Conservation (phyloP, 2,888 invertebrate genomes). For the Napeogenes sylphis region DNA sequence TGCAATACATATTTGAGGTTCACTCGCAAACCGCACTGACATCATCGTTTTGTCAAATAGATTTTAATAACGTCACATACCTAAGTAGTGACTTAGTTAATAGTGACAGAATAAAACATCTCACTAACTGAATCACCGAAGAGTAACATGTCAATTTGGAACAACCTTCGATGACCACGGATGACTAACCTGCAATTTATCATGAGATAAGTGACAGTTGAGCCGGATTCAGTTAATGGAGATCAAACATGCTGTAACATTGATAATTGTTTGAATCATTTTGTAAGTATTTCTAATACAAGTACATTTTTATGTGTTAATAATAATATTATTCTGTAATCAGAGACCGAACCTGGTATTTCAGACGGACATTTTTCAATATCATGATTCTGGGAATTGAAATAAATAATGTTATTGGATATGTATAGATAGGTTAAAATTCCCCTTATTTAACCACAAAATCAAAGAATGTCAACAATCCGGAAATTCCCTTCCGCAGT, state of each 20-base stretch:
- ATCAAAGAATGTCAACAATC: not conserved
- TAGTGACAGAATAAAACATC: conserved; percentile 29
- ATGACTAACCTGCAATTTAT: conserved; percentile 33
- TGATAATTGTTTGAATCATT: no score
- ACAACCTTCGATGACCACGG: conserved; percentile 27
- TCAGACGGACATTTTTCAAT: not conserved
- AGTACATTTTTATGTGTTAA: no score
- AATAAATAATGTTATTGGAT: not conserved
- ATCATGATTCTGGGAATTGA: not conserved
- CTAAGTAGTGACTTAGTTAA: conserved; percentile 47
- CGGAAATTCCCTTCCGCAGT: not conserved
- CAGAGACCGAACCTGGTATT: no score
- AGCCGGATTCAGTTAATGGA: not conserved
- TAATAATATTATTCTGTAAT: no score
- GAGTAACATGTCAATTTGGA: conserved; percentile 27
- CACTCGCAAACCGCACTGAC: conserved; percentile 49
- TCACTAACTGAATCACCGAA: conserved; percentile 34
- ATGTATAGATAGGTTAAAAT: not conserved
- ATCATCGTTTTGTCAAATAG: conserved; percentile 46
- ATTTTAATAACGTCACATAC: conserved; percentile 53
- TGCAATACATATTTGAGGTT: conserved; percentile 22
- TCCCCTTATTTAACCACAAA: conserved; percentile 3
- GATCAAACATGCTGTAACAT: not conserved
- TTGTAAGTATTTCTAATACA: no score
- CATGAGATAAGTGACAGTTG: conserved; percentile 25